Evolutionary conservation across 2,888 invertebrate genomes (phyloP), one percentile per base, ranked within the genome.

Genomic region (Leucoma salicis): DNA sequence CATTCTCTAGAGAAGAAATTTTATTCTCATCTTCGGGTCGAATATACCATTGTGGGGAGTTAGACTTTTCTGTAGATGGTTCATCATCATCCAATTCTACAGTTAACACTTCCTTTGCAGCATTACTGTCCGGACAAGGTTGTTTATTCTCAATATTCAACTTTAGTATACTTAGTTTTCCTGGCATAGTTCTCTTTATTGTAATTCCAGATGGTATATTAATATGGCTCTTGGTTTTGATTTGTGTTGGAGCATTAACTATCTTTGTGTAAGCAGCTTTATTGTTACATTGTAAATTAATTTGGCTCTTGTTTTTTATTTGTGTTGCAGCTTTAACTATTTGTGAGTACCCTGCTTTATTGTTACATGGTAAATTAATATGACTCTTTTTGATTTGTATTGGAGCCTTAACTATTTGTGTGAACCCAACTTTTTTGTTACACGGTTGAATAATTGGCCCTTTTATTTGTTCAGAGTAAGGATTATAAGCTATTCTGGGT

Each of bases 71-170:
- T 31, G 60, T 36, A 8, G 66, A 27, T 4, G 49, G 42, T 13
- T 82, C 81, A 54, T 89, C 86, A 65, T 86, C 85, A 63, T 88
- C 88, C 31, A 88, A 62, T 39, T 86, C 80, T 3, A 87, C 82
- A 36, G 81, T 82, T 35, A 72, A 58, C 16, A 79, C 60, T 31
- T 68, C 66, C 41, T 47, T 46, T 10, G 47, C 12, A 24, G 11
- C 12, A 28, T 18, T 33, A 8, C 5, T 45, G 39, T 38, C 27
- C 18, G 28, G n/a, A 13, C 15, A 21, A 36, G 49, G 55, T 7
- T 11, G 31, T 35, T 53, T 58, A 46, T 41, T 60, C 18, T 53
- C 57, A 21, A 47, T 16, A 47, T 56, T 62, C 28, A 60, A 49
- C 32, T 31, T 40, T 13, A 46, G 28, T 3, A 46, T 40, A 16